Percentiles rank a stretch among this genome's conserved stretches.
These are phyloP conservation scores for Petrosia ficiformis DNA, from an alignment of 37 sponge, comb jelly and placozoan species.

Conservation along the genomic window DNA sequence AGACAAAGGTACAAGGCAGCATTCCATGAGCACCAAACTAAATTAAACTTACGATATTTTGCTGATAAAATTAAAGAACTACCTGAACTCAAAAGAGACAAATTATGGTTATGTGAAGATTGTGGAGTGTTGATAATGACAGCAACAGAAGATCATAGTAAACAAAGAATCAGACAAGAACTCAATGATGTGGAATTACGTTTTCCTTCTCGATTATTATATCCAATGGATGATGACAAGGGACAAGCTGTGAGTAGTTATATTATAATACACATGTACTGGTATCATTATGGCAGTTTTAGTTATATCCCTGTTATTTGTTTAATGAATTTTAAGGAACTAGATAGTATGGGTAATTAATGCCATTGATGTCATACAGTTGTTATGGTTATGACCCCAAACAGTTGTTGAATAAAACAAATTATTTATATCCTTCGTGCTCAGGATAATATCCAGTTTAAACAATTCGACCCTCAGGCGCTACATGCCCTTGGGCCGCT, in stretches of 20 bases:
- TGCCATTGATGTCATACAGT: no score
- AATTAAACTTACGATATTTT: background rate
- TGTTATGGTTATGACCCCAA: no score
- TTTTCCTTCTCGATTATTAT: constrained; percentile 43
- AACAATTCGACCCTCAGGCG: no score
- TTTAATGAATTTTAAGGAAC: no score
- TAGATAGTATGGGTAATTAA: no score
- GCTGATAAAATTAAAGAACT: background rate
- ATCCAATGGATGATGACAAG: constrained; percentile 44
- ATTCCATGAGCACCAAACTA: constrained; percentile 36
- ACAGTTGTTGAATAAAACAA: no score
- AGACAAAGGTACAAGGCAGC: constrained; percentile 8
- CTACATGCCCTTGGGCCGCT: no score
- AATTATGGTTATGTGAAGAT: background rate
- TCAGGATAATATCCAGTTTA: no score
- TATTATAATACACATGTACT: no score
- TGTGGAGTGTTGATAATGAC: background rate
- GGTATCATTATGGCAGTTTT: no score
- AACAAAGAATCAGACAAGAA: background rate
- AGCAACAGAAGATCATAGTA: background rate
- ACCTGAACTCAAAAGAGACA: background rate
- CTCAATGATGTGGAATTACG: constrained; percentile 12
- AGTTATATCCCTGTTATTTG: no score
- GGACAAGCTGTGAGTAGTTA: constrained; percentile 20
- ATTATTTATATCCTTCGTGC: no score